Conservation (phyloP, 2,888 invertebrate species). For the Criorhina ranunculi region DNA sequence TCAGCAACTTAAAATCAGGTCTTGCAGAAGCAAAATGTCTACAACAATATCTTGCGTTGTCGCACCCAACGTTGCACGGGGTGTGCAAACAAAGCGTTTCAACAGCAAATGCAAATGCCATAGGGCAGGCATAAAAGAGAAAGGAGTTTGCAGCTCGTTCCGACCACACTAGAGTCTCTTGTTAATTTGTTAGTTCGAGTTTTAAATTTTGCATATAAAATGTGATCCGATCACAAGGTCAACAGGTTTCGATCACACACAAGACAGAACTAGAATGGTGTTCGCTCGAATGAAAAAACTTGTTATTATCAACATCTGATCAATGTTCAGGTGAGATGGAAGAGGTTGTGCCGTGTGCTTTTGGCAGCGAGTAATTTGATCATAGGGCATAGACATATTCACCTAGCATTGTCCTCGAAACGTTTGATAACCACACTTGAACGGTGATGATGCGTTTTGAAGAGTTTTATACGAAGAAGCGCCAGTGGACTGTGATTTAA, state of each 20-base stretch:
- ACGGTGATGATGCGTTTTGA: constrained; percentile 15
- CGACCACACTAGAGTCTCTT: constrained; percentile 42
- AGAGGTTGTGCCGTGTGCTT: constrained; percentile 28
- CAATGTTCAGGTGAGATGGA: constrained; percentile 47
- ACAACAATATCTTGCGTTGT: constrained; percentile 41
- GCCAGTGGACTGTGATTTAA: constrained; percentile 20
- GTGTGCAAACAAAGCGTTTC: constrained; percentile 49
- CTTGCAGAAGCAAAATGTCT: constrained; percentile 22
- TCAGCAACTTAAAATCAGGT: constrained; percentile 45
- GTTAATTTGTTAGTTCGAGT: constrained; percentile 57
- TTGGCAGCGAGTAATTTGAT: constrained; percentile 25
- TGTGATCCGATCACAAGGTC: constrained; percentile 70
- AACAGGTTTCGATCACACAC: constrained; percentile 64
- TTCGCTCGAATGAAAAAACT: constrained; percentile 40
- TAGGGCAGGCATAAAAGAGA: constrained; percentile 73
- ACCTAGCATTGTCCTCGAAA: constrained; percentile 40
- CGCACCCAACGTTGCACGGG: constrained; percentile 11
- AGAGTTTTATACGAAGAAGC: not conserved
- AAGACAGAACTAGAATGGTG: constrained; percentile 50
- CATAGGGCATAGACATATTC: constrained; percentile 36
- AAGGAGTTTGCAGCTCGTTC: constrained; percentile 58
- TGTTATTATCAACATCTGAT: constrained; percentile 41
- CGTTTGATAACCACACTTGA: constrained; percentile 60
- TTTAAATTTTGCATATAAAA: constrained; percentile 73
- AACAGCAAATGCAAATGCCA: constrained; percentile 67